A percentile compares a stretch with the other conserved stretches of the same genome.
These are phyloP conservation scores for Himalopsyche kuldschensis DNA, from an alignment of 2,888 invertebrate genomes.

Conservation along the genomic window DNA sequence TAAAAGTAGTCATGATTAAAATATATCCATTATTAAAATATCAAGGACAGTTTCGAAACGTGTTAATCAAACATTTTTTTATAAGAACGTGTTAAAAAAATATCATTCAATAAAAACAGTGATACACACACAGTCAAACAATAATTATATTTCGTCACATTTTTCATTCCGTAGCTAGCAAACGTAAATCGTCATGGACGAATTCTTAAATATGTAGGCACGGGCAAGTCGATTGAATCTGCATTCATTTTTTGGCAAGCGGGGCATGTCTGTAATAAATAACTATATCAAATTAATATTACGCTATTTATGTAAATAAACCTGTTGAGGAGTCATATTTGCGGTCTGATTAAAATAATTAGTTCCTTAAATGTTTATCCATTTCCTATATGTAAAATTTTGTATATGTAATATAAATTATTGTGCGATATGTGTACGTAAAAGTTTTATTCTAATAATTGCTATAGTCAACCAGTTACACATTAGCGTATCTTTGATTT, in stretches of 20 bases:
- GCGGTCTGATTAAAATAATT: not conserved
- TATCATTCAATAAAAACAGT: not conserved
- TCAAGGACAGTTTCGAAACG: not conserved
- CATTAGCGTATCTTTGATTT: too few relatives aligned
- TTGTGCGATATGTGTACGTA: not conserved
- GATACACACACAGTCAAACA: not conserved
- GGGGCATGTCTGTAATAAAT: not conserved
- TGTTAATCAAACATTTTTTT: not conserved
- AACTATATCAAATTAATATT: not conserved
- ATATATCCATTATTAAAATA: not conserved
- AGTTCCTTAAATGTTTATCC: not conserved
- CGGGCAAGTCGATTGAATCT: not conserved
- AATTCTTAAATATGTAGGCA: not conserved
- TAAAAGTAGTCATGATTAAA: too few relatives aligned
- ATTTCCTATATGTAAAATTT: not conserved
- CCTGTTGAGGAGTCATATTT: not conserved
- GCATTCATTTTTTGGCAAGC: not conserved
- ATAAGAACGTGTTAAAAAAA: not conserved
- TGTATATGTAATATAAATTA: not conserved
- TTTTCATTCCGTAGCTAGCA: not conserved
- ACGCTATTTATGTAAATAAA: not conserved
- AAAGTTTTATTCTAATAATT: too few relatives aligned
- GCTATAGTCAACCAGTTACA: too few relatives aligned
- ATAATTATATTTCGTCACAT: not conserved
- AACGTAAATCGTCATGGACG: not conserved